phyloP scores from a whole-genome alignment of 2,888 invertebrate genomes.

The Phanerotoma sp. region DNA sequence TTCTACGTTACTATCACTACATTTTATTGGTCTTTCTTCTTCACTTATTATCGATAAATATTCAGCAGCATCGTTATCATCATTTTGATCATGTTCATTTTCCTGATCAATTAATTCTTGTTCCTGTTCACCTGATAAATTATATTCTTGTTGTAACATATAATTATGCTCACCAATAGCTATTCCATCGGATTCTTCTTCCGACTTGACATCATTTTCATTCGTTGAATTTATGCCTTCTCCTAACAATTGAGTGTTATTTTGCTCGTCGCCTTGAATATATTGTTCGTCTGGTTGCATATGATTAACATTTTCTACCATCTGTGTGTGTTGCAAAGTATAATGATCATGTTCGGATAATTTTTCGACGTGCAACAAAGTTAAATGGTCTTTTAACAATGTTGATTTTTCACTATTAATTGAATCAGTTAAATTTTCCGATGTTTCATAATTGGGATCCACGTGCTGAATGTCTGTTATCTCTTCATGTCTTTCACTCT shows the following conservation, averaged over 20 bases:
- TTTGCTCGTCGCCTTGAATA: slow-evolving; percentile 14
- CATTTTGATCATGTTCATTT: too few species aligned
- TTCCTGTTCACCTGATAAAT: slow-evolving; percentile 30
- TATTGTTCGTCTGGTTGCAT: slow-evolving; percentile 14
- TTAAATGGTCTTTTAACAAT: slow-evolving; percentile 47
- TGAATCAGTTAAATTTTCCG: slow-evolving; percentile 15
- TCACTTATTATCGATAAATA: slow-evolving; percentile 31
- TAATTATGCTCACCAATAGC: slow-evolving; percentile 44
- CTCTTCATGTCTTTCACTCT: slow-evolving; percentile 36
- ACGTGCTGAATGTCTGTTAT: slow-evolving; percentile 28
- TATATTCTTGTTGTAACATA: slow-evolving; percentile 41
- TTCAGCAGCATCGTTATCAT: slow-evolving; percentile 29
- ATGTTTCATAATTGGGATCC: slow-evolving; percentile 34
- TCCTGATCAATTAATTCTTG: slow-evolving; percentile 27
- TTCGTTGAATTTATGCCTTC: slow-evolving; percentile 4
- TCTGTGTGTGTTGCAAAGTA: not conserved
- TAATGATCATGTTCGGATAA: slow-evolving; percentile 34
- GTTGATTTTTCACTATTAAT: slow-evolving; percentile 36
- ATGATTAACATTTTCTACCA: not conserved
- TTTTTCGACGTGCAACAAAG: slow-evolving; percentile 46
- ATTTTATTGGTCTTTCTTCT: slow-evolving; percentile 20
- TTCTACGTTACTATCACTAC: not conserved
- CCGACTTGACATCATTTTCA: slow-evolving; percentile 24
- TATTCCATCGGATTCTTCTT: slow-evolving; percentile 33
- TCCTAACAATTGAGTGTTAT: slow-evolving; percentile 15